These are phyloP conservation scores for Aphodius granarius DNA, from an alignment of 2,888 invertebrate species.

Conservation along the genomic window DNA sequence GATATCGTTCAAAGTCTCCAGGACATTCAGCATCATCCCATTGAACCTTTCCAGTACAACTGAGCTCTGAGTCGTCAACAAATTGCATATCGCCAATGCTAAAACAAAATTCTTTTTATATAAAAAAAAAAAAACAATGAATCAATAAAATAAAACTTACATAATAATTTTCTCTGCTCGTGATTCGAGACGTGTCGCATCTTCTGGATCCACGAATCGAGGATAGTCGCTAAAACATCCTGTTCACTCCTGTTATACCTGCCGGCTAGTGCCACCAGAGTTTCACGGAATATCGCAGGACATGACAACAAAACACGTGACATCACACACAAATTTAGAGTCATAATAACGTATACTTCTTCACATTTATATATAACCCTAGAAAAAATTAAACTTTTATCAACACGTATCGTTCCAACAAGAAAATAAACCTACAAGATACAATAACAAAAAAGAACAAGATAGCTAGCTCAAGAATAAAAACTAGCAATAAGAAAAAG, in stretches of 20 bases:
- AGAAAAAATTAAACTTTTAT: no score
- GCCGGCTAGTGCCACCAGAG: conserved; percentile 55
- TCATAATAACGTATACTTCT: conserved; percentile 73
- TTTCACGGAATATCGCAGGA: conserved; percentile 66
- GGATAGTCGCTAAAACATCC: conserved; percentile 68
- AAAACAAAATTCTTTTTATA: conserved; percentile 15
- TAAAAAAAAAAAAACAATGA: conserved; percentile 23
- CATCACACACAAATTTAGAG: conserved; percentile 76
- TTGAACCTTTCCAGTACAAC: conserved; percentile 73
- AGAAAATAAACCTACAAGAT: no score
- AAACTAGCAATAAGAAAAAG: no score
- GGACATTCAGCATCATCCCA: conserved; percentile 71
- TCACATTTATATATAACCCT: conserved; percentile 70
- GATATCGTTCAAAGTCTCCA: conserved; percentile 79
- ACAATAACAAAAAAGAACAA: no score
- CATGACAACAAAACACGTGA: conserved; percentile 77
- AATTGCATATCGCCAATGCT: conserved; percentile 65
- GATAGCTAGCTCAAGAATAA: no score
- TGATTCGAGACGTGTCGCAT: conserved; percentile 77
- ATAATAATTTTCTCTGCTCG: conserved; percentile 81
- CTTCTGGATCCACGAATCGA: conserved; percentile 78
- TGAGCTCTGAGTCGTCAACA: conserved; percentile 69
- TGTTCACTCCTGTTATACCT: conserved; percentile 59
- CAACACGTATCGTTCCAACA: no score
- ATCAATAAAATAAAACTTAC: conserved; percentile 50